Evolutionary conservation across 1,140 invertebrate species (phyloP).

Genomic region (Cydia strobilella): DNA sequence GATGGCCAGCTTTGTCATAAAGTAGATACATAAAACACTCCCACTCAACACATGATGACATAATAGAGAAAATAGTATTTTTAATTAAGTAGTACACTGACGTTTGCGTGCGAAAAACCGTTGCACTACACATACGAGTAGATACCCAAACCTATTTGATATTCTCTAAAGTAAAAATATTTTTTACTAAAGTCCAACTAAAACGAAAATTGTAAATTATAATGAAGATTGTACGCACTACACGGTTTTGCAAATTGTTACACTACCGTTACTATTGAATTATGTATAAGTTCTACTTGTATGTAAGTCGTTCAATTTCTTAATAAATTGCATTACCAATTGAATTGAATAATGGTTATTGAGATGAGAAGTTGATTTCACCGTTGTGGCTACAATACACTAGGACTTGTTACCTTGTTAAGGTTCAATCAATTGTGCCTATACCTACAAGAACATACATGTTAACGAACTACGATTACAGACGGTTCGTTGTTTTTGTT

Average conservation of each 20-base stretch:
- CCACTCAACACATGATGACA: not conserved
- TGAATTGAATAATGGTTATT: slow-evolving; percentile 6
- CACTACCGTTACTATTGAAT: too few species aligned
- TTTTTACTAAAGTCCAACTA: too few species aligned
- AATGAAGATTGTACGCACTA: too few species aligned
- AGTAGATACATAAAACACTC: not conserved
- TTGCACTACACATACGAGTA: too few species aligned
- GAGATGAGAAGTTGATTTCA: not conserved
- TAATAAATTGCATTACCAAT: not conserved
- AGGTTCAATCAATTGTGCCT: slow-evolving; percentile 23
- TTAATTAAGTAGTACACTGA: not conserved
- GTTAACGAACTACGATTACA: too few species aligned
- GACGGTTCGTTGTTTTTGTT: not conserved
- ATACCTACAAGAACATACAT: not conserved
- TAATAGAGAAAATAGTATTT: not conserved
- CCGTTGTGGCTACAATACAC: slow-evolving; percentile 23
- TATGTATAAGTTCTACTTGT: not conserved
- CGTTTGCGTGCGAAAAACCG: too few species aligned
- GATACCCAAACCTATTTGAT: too few species aligned
- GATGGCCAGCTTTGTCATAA: not conserved
- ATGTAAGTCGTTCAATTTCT: not conserved
- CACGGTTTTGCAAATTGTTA: too few species aligned
- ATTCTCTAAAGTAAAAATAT: too few species aligned
- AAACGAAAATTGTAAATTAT: too few species aligned
- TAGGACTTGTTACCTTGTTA: slow-evolving; percentile 16